These are phyloP conservation scores for Engraulis encrasicolus DNA, from an alignment of 2,113 vertebrate genomes.

Conservation along the genomic window DNA sequence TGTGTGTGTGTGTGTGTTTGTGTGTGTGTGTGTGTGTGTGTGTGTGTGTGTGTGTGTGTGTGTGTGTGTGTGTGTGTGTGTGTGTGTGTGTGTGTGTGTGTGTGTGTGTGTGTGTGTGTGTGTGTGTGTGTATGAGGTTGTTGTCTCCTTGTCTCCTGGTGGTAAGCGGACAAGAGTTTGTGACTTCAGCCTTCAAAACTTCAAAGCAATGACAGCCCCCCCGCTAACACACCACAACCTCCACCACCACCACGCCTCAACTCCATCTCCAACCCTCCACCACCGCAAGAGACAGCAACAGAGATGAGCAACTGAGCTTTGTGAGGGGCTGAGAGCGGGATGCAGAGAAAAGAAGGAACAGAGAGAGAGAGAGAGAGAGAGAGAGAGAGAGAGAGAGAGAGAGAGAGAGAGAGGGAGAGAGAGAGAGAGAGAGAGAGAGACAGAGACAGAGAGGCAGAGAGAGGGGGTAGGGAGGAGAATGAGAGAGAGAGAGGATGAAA, in stretches of 20 bases:
- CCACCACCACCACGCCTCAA: background rate
- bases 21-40: too few species aligned
- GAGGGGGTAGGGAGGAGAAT: too few species aligned
- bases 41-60: too few species aligned
- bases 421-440: constrained; percentile 21
- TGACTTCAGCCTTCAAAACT: constrained; percentile 62
- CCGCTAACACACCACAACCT: background rate
- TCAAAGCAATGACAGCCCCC: constrained; percentile 68
- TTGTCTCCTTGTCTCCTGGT: constrained; percentile 64
- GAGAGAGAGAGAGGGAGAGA: constrained; percentile 23
- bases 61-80: too few species aligned
- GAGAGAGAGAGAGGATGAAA: too few species aligned
- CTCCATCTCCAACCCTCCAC: background rate
- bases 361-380: constrained; percentile 35
- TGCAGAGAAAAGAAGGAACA: too few species aligned
- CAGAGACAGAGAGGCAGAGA: too few species aligned
- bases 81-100: too few species aligned
- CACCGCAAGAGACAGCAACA: constrained; percentile 40
- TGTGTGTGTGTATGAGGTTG: too few species aligned
- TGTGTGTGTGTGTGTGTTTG: too few species aligned
- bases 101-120: too few species aligned
- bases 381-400: constrained; percentile 24
- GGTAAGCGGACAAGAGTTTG: constrained; percentile 72
- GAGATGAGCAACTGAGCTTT: constrained; percentile 34
- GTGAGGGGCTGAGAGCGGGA: constrained; percentile 22